phyloP scores from a whole-genome alignment of 2,113 vertebrate genomes.

The Ictalurus punctatus region DNA sequence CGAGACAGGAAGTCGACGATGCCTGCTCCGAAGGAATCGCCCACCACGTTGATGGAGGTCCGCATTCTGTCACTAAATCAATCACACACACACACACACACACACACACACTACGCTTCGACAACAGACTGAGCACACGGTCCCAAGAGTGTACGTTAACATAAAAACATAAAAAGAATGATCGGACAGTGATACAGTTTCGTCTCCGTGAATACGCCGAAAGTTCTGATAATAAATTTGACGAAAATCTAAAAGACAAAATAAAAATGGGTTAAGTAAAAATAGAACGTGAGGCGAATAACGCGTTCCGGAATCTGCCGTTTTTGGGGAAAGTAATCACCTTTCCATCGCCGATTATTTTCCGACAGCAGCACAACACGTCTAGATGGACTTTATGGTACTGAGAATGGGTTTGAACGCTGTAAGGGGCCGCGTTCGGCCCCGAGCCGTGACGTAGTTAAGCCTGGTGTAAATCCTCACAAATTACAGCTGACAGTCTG shows the following conservation, averaged over 20 bases:
- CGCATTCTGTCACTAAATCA: slow-evolving; percentile 77
- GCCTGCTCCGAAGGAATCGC: slow-evolving; percentile 80
- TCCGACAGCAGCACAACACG: neutral
- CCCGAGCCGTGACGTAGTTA: neutral
- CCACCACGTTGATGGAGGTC: slow-evolving; percentile 82
- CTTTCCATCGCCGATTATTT: neutral
- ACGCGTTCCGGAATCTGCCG: neutral
- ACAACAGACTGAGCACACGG: slow-evolving; percentile 45
- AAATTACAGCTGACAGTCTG: neutral
- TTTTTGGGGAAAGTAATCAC: neutral
- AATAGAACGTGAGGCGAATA: neutral
- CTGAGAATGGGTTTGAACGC: neutral
- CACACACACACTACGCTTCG: neutral
- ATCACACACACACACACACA: slow-evolving; percentile 42
- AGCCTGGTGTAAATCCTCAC: neutral
- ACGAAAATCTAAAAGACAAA: no score
- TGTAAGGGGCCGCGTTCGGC: neutral
- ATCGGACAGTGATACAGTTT: no score
- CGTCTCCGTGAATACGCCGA: no score
- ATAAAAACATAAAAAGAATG: no score
- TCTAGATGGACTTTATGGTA: neutral
- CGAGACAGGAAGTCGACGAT: slow-evolving; percentile 79
- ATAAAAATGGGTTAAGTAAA: no score
- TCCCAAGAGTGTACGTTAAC: no score
- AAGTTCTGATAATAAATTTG: no score